These are phyloP conservation scores for Gymnothorax reevesii DNA, from an alignment of 2,797 vertebrate genomes.

Conservation along the genomic window DNA sequence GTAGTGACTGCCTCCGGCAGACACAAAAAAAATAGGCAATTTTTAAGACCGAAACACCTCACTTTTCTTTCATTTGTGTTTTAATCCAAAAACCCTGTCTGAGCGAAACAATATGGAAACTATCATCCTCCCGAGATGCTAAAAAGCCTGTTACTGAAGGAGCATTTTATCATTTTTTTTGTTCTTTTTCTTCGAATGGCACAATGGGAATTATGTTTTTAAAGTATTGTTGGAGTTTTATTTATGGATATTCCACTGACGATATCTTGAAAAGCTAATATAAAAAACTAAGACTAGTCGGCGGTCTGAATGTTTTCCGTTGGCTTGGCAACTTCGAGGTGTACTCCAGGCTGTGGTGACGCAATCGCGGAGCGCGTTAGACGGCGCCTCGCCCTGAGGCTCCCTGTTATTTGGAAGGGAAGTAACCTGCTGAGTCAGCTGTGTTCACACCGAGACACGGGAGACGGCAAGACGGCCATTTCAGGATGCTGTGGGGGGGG, in stretches of 20 bases:
- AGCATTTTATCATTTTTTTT: slow-evolving; percentile 39
- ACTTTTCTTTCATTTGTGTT: neutral
- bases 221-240: slow-evolving; percentile 47
- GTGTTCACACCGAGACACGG: slow-evolving; percentile 8
- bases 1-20: neutral
- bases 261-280: slow-evolving; percentile 46
- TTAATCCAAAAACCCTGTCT: slow-evolving; percentile 1
- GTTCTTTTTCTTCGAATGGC: neutral
- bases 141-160: neutral
- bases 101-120: neutral
- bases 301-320: slow-evolving; percentile 44
- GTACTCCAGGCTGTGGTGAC: slow-evolving; percentile 22
- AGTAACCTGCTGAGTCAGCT: neutral
- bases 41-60: slow-evolving; percentile 9
- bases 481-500: no score
- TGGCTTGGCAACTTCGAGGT: slow-evolving; percentile 41
- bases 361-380: slow-evolving; percentile 46
- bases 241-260: slow-evolving; percentile 48
- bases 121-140: neutral
- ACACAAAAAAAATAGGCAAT: neutral
- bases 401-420: slow-evolving; percentile 14
- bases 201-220: slow-evolving; percentile 41
- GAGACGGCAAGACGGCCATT: neutral
- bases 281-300: slow-evolving; percentile 36
- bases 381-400: slow-evolving; percentile 38